Evolutionary conservation across 1,140 invertebrate genomes (phyloP), one percentile per base, ranked within the genome.

Genomic region (Apis mellifera): DNA sequence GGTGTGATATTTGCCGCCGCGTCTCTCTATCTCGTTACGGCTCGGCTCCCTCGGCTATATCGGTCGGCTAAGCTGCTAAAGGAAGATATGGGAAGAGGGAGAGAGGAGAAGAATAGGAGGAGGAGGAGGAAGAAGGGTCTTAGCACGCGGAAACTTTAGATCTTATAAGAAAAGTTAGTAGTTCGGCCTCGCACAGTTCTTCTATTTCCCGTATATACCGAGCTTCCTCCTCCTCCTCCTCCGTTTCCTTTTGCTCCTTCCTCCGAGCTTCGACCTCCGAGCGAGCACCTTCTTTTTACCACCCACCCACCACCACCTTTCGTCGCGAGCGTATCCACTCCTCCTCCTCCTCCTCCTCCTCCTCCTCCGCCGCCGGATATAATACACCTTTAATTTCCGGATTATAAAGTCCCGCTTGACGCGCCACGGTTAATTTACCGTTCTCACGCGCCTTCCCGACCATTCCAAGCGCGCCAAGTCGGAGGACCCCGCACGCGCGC

Each of bases 351-450:
- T 70, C 64, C 79, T 17, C 3, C 74, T 79, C 50, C 80, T 75
- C 87, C 80, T 84, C 42, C 84, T 70, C 64, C 79, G 81, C 48
- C 84, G 62, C 88, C 91, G 90, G 90, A 92, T 93, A 93, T 93
- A 93, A 93, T 92, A 91, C 90, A 92, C 90, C 88, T 93, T 94
- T 94, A 93, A 94, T 93, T 93, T 94, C 92, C 92, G 92, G 90
- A 93, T 93, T 93, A 92, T 93, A 92, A 94, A 92, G 90, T 92
- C 89, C 86, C 86, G 89, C 90, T 91, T 88, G 91, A 90, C 90
- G 87, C 80, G 89, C 84, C 78, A 84, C 86, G 86, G 86, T 90
- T 93, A 92, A 93, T 93, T 92, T 91, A 90, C 88, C 86, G 84
- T 90, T 89, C 89, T 90, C 89, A 91, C 88, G 89, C 86, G 89